A percentile compares a stretch with the other conserved stretches of the same genome.
Evolutionary conservation across 2,113 vertebrate genomes (phyloP).

Genomic region (Nothoprocta pentlandii): DNA sequence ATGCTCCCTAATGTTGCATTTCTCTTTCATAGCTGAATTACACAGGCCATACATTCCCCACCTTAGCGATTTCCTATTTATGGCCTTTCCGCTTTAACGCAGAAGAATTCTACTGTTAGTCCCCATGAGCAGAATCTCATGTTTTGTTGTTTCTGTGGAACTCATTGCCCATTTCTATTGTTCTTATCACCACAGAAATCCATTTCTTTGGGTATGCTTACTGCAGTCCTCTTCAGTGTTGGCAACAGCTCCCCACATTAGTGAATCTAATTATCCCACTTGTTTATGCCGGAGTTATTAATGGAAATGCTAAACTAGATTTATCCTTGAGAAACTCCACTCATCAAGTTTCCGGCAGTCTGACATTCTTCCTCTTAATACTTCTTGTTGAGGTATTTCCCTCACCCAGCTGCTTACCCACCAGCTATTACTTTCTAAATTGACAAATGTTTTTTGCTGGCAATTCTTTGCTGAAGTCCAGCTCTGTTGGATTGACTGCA

Average conservation of each 20-base stretch:
- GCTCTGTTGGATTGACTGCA: neutral
- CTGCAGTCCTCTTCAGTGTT: neutral
- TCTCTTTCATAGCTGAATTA: slow-evolving; percentile 30
- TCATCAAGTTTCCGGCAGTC: neutral
- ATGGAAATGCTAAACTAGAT: slow-evolving; percentile 22
- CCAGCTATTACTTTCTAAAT: neutral
- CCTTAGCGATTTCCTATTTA: slow-evolving; percentile 23
- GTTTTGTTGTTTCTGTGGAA: neutral
- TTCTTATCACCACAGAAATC: slow-evolving; percentile 1
- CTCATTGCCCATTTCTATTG: neutral
- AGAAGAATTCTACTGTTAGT: neutral
- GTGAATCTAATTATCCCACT: neutral
- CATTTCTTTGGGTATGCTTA: neutral
- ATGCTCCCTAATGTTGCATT: slow-evolving; percentile 34
- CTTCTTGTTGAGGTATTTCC: neutral
- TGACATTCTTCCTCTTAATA: neutral
- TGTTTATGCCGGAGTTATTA: slow-evolving; percentile 5
- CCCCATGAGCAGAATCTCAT: neutral
- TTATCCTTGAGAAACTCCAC: neutral
- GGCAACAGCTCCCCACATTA: neutral
- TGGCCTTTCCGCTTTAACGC: neutral
- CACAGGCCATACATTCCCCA: slow-evolving; percentile 3
- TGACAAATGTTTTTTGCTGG: neutral
- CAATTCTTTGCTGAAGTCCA: neutral
- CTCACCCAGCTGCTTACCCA: neutral